These are phyloP conservation scores for Melanotaenia maccullochi DNA, from an alignment of 2,797 vertebrate species.

Conservation along the genomic window DNA sequence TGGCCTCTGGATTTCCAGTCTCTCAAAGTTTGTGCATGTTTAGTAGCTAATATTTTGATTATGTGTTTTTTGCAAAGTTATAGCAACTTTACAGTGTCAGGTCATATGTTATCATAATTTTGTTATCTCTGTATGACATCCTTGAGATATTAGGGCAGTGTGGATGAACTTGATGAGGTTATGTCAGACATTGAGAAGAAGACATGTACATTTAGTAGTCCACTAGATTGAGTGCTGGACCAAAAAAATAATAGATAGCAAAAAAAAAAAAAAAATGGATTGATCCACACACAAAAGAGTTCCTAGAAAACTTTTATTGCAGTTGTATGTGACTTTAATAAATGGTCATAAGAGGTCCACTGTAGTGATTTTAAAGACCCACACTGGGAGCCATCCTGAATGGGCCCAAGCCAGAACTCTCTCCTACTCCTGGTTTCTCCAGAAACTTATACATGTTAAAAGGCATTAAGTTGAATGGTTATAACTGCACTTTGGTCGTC, in stretches of 20 bases:
- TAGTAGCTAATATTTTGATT: neutral
- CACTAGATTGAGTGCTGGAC: constrained; percentile 12
- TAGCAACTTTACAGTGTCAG: no score
- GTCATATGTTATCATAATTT: constrained; percentile 4
- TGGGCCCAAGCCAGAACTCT: constrained; percentile 73
- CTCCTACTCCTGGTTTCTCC: constrained; percentile 51
- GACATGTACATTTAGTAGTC: no score
- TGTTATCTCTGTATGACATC: constrained; percentile 23
- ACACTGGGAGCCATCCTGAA: constrained; percentile 68
- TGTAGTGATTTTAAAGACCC: constrained; percentile 61
- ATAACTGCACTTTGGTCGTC: constrained; percentile 54
- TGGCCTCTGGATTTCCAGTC: neutral
- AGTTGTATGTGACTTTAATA: constrained; percentile 47
- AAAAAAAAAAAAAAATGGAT: neutral
- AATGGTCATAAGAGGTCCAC: constrained; percentile 62
- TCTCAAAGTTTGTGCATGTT: neutral
- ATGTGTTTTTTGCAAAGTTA: no score
- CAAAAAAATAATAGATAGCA: constrained; percentile 14
- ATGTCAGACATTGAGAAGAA: no score
- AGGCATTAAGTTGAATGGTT: constrained; percentile 38
- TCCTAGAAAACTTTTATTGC: no score
- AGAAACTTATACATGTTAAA: constrained; percentile 26
- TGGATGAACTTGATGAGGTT: constrained; percentile 54
- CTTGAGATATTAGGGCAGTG: constrained; percentile 46
- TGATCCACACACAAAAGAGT: no score